Conservation (phyloP, 2,113 vertebrate genomes). For the Pipra filicauda region DNA sequence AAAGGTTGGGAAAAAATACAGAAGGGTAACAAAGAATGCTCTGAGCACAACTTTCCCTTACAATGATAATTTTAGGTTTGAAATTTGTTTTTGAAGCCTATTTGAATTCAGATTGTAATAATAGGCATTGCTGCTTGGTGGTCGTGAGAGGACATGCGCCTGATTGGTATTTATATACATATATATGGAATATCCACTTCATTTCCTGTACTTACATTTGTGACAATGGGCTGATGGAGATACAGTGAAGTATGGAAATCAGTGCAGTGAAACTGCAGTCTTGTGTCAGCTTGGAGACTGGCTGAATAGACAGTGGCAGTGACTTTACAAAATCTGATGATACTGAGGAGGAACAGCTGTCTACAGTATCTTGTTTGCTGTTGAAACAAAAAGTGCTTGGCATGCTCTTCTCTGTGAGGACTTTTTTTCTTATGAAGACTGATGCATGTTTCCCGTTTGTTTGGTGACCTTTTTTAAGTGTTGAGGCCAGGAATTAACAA, state of each 20-base stretch:
- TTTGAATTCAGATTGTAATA: constrained; percentile 46
- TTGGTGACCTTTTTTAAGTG: background rate
- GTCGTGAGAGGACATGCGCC: constrained; percentile 35
- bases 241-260: background rate
- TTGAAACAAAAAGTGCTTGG: background rate
- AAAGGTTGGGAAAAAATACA: background rate
- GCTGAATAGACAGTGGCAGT: background rate
- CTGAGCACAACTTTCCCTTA: background rate
- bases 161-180: background rate
- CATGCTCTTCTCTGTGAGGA: background rate
- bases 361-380: background rate
- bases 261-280: background rate
- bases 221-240: background rate
- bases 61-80: constrained; percentile 27
- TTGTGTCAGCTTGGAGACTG: background rate
- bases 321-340: background rate
- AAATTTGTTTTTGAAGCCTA: background rate
- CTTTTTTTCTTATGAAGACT: background rate
- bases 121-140: constrained; percentile 36
- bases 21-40: background rate
- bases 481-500: background rate
- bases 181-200: background rate
- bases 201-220: background rate
- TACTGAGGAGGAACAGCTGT: background rate
- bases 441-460: background rate